phyloP scores from a whole-genome alignment of 2,113 vertebrate genomes.

The Serilophus lunatus region DNA sequence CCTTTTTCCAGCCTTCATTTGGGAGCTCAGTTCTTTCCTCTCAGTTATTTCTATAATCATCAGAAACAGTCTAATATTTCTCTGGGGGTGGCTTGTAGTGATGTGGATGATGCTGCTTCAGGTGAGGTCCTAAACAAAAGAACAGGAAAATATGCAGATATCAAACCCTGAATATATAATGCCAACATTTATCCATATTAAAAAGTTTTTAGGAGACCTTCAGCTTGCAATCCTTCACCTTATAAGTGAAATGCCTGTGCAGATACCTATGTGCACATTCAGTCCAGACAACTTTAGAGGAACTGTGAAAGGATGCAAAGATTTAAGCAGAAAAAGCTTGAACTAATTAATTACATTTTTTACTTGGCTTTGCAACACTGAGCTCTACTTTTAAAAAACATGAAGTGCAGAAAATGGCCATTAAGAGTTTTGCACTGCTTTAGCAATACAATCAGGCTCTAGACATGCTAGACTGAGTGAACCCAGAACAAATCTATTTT shows the following conservation, averaged over 20 bases:
- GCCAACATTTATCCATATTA: background rate
- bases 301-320: background rate
- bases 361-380: background rate
- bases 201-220: background rate
- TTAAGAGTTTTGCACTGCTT: background rate
- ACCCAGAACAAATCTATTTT: background rate
- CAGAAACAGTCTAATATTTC: slow-evolving; percentile 76
- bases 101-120: slow-evolving; percentile 84
- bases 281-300: background rate
- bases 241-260: background rate
- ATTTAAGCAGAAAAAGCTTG: background rate
- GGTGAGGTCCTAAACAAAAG: slow-evolving; percentile 76
- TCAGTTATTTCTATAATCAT: background rate
- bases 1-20: background rate
- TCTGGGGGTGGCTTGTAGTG: slow-evolving; percentile 80
- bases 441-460: background rate
- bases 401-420: background rate
- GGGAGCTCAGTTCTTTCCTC: background rate
- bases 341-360: background rate
- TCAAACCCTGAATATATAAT: background rate
- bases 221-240: background rate
- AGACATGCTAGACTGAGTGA: background rate
- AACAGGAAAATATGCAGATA: background rate
- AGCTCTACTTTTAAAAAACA: background rate
- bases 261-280: background rate